Conservation (phyloP, 2,888 invertebrate genomes). For the Drosophila atripex region DNA sequence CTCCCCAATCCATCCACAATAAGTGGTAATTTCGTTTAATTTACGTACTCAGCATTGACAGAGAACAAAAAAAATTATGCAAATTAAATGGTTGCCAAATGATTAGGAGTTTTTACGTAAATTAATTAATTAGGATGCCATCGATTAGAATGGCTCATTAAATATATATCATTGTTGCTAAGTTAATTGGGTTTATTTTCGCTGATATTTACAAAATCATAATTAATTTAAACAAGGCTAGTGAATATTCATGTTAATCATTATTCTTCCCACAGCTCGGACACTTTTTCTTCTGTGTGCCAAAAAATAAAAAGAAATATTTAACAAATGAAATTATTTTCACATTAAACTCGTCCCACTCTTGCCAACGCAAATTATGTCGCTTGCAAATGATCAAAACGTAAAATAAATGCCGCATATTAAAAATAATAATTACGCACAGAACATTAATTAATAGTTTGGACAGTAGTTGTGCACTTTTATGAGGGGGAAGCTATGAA, state of each 20-base stretch:
- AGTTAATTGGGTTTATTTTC: constrained; percentile 7
- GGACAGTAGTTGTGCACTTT: constrained; percentile 24
- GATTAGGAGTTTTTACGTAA: constrained; percentile 8
- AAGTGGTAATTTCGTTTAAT: constrained; percentile 29
- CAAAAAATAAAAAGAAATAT: not conserved
- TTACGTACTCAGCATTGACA: constrained; percentile 25
- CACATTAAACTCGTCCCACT: constrained; percentile 32
- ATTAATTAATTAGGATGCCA: constrained; percentile 26
- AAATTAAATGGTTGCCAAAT: constrained; percentile 24
- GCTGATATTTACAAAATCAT: not conserved
- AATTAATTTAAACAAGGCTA: not conserved
- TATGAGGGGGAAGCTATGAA: constrained; percentile 37
- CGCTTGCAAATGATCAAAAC: constrained; percentile 33
- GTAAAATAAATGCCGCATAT: constrained; percentile 43
- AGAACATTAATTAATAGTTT: constrained; percentile 66
- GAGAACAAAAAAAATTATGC: constrained; percentile 20
- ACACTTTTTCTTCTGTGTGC: not conserved
- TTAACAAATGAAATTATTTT: constrained; percentile 42
- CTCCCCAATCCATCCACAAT: not conserved
- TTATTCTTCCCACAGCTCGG: not conserved
- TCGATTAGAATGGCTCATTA: constrained; percentile 11
- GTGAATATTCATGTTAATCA: constrained; percentile 2
- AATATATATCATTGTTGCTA: not conserved
- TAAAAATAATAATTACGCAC: constrained; percentile 59
- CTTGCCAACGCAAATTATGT: constrained; percentile 40